These are phyloP conservation scores for Butorides virescens DNA, from an alignment of 2,113 vertebrate species.

Conservation along the genomic window DNA sequence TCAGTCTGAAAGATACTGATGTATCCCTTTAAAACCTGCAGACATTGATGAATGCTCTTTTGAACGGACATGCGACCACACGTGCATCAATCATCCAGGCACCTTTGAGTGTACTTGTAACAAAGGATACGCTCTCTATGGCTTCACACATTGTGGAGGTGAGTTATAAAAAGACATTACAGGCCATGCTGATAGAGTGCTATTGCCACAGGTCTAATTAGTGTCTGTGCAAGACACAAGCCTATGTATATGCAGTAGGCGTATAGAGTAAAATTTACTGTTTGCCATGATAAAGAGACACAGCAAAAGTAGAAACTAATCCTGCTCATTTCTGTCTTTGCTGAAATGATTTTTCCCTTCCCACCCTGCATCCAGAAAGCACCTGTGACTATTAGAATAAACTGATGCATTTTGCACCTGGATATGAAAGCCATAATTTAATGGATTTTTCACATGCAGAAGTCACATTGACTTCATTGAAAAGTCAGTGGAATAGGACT, in stretches of 20 bases:
- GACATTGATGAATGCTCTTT: constrained; percentile 98
- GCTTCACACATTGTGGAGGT: constrained; percentile 96
- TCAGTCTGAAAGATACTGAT: background rate
- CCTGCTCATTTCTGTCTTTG: background rate
- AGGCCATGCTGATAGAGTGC: background rate
- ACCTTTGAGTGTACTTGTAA: constrained; percentile 91
- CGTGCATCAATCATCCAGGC: constrained; percentile 91
- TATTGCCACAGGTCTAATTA: background rate
- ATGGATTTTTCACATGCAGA: background rate
- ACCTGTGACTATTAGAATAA: background rate
- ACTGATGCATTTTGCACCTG: background rate
- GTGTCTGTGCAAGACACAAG: background rate
- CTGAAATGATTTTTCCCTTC: background rate
- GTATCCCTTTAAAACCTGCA: constrained; percentile 74
- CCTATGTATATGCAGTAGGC: background rate
- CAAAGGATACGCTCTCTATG: constrained; percentile 91
- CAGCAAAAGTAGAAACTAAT: background rate
- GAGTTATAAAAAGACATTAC: constrained; percentile 25
- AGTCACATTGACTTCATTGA: background rate
- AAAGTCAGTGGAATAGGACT: background rate
- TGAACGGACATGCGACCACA: constrained; percentile 94
- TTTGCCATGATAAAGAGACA: background rate
- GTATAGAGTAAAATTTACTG: background rate
- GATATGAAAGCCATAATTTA: background rate
- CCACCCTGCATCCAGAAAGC: background rate